A percentile compares a stretch with the other conserved stretches of the same genome.
These are phyloP conservation scores for Macheiramphus alcinus DNA, from an alignment of 2,113 vertebrate genomes.

Conservation along the genomic window DNA sequence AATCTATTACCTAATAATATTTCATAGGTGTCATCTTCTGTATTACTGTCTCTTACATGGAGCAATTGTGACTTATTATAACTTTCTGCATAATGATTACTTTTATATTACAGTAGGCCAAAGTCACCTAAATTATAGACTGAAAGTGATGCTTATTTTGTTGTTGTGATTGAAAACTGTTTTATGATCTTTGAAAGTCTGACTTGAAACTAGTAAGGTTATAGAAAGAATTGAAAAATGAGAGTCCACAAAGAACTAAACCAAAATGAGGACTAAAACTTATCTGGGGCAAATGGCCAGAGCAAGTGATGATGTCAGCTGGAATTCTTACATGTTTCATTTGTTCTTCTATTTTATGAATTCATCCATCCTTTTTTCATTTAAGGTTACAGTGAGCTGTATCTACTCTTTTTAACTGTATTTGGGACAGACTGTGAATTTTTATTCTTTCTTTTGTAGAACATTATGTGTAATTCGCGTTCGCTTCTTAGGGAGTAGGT, in stretches of 20 bases:
- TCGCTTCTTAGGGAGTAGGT: background rate
- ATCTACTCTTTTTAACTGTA: background rate
- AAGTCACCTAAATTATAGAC: background rate
- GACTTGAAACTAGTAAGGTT: background rate
- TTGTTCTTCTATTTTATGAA: background rate
- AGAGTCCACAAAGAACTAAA: background rate
- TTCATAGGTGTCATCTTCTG: background rate
- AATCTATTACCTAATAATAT: background rate
- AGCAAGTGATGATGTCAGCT: background rate
- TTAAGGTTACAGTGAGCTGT: background rate
- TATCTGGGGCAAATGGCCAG: background rate
- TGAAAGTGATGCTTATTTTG: background rate
- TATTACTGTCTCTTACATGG: background rate
- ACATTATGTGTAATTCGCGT: background rate
- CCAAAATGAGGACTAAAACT: background rate
- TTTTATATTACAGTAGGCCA: background rate
- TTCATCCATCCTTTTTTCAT: background rate
- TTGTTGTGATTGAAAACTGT: background rate
- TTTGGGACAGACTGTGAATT: background rate
- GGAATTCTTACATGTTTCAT: background rate
- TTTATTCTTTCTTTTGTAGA: background rate
- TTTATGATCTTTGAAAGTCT: background rate
- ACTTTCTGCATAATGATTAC: background rate
- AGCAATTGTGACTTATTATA: accelerated
- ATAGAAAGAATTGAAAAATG: background rate